These are phyloP conservation scores for Tor tambroides DNA, from an alignment of 2,113 vertebrate genomes.

Conservation along the genomic window DNA sequence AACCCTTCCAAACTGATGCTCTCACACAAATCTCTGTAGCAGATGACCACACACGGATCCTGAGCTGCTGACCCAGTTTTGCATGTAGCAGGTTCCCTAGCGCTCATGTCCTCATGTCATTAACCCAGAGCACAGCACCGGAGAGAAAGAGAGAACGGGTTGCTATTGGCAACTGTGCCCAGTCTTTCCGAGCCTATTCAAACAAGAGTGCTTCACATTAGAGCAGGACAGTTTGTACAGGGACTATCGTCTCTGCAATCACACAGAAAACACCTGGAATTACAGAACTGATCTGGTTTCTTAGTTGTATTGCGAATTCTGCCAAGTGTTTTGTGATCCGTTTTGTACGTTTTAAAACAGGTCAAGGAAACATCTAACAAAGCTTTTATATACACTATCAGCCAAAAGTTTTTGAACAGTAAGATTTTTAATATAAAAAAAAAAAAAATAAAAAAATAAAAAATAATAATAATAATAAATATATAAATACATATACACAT, in stretches of 20 bases:
- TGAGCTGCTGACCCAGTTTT: slow-evolving; percentile 37
- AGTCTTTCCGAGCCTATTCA: slow-evolving; percentile 48
- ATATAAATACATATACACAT: too few species aligned
- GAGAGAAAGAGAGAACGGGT: slow-evolving; percentile 28
- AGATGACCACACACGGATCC: slow-evolving; percentile 19
- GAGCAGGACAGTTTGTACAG: slow-evolving; percentile 9
- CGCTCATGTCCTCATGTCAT: slow-evolving; percentile 25
- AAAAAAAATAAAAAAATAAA: too few species aligned
- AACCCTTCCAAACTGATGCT: neutral
- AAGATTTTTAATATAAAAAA: too few species aligned
- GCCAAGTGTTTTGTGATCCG: neutral
- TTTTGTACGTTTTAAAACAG: neutral
- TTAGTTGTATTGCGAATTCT: neutral
- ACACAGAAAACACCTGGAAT: slow-evolving; percentile 18
- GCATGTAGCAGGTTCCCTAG: slow-evolving; percentile 24
- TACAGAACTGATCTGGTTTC: neutral
- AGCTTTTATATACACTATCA: neutral
- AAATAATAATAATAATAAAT: too few species aligned
- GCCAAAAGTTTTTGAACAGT: too few species aligned
- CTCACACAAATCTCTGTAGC: neutral
- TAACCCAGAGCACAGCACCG: neutral
- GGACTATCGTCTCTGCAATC: slow-evolving; percentile 10
- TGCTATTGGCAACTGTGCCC: slow-evolving; percentile 52
- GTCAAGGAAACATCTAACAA: neutral
- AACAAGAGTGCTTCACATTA: slow-evolving; percentile 47